These are phyloP conservation scores for Suricata suricatta DNA, from an alignment of 2,113 vertebrate species.

Conservation along the genomic window DNA sequence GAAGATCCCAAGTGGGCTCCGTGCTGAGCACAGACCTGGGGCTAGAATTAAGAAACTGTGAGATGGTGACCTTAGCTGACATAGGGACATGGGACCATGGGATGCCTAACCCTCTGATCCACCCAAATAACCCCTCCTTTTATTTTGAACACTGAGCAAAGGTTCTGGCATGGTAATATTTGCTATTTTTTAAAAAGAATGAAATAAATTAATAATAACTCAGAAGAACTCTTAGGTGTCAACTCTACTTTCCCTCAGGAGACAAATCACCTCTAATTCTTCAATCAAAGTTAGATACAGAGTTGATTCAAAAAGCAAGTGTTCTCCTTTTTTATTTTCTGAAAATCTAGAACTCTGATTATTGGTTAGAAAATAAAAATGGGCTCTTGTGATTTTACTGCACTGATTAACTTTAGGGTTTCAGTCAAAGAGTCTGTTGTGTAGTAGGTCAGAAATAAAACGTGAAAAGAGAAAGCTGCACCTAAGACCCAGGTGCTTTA, in stretches of 20 bases:
- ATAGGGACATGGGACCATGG: no score
- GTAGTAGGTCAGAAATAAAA: not conserved
- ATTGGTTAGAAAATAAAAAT: not conserved
- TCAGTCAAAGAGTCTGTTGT: not conserved
- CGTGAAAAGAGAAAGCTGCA: not conserved
- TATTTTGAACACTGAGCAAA: not conserved
- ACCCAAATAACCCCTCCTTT: not conserved
- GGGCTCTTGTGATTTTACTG: not conserved
- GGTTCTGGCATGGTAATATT: not conserved
- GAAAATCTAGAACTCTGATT: not conserved
- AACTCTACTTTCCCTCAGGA: not conserved
- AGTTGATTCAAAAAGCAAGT: not conserved
- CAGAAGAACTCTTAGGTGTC: not conserved
- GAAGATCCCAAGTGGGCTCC: no score
- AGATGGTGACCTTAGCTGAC: no score
- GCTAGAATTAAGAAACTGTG: no score
- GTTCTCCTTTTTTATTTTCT: no score
- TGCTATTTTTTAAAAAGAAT: not conserved
- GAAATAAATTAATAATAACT: not conserved
- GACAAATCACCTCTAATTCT: not conserved
- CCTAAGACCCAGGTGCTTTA: not conserved
- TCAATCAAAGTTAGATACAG: not conserved
- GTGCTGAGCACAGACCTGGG: no score
- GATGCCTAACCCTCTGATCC: no score
- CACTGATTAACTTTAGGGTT: not conserved